Conservation (phyloP, 2,888 invertebrate species). For the Limnephilus rhombicus region DNA sequence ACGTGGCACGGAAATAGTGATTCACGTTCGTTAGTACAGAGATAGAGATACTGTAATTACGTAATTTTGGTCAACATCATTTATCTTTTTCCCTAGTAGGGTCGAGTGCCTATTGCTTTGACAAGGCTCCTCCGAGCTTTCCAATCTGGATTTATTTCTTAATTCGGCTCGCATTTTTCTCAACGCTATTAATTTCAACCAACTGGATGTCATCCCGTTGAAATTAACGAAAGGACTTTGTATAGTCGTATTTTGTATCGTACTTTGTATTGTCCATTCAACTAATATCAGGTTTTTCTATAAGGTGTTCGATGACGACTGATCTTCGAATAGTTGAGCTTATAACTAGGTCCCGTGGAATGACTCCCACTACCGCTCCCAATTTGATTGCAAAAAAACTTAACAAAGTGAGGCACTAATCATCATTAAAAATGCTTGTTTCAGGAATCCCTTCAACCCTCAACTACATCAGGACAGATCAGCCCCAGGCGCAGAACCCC, state of each 20-base stretch:
- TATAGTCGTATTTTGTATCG: no score
- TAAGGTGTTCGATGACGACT: background rate
- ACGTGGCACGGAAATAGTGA: background rate
- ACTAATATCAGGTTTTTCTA: background rate
- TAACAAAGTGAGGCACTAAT: background rate
- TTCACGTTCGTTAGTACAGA: background rate
- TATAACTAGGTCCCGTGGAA: background rate
- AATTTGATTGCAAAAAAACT: background rate
- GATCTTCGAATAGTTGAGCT: background rate
- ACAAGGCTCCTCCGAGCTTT: background rate
- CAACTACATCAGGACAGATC: slow-evolving; percentile 86
- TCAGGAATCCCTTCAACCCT: slow-evolving; percentile 89
- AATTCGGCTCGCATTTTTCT: background rate
- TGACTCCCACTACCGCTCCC: background rate
- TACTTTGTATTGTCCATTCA: no score
- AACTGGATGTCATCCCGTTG: no score
- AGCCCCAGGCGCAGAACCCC: slow-evolving; percentile 83
- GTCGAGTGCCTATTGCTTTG: background rate
- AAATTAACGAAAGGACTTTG: background rate
- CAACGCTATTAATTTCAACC: no score
- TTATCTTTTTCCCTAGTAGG: background rate
- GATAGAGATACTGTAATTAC: background rate
- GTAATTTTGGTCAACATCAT: background rate
- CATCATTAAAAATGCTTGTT: slow-evolving; percentile 62
- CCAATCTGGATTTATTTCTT: background rate